Base-by-base conservation (phyloP, 1,140 invertebrate species). In the Caligus rogercresseyi region DNA sequence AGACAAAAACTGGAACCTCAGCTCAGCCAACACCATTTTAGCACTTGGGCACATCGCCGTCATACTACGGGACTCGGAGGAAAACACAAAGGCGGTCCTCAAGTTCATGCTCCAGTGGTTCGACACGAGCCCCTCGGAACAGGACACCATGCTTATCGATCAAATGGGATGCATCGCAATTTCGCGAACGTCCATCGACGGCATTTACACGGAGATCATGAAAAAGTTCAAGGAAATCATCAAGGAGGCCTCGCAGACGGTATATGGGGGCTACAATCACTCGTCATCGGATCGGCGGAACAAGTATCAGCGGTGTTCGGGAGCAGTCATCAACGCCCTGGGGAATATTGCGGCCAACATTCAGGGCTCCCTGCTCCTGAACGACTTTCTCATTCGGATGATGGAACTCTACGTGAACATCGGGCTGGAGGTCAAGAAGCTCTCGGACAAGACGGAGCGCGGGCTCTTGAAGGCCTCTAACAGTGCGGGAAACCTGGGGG, bases 111-210 rank as follows among this genome's bases (percentile, higher is more conserved):
- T 94, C 68, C 92, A 98, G 72, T 79, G 91, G 69, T 89, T 98
- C 70, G 31, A 54, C 21, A 95, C 91, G 67, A 85, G 89, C 2
- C 79, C 81, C n/a, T 89, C 89, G 0, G 66, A 71, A 15, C 77
- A 97, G 53, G 94, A 98, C 72, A 84, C 83, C 1, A 74, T 98
- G 4, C 98, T 98, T 69, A 88, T 99, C 13, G 90, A 96, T 73
- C 93, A 97, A 72, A 75, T 98, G 16, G 94, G 93, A 11, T 93
- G 89, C 70, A 96, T 98, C 83, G 86, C 96, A 55, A 89, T 98
- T 52, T 85, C 67, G 84, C 88, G 68, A 77, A 78, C 71, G 67
- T 68, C 66, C 26, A 60, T 15, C 25, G 57, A 54, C 18, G n/a
- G 19, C 15, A 20, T 96, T 14, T 90, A 92, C 70, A 88, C 93